phyloP scores from a whole-genome alignment of 2,113 vertebrate genomes.

The Pangasianodon hypophthalmus region DNA sequence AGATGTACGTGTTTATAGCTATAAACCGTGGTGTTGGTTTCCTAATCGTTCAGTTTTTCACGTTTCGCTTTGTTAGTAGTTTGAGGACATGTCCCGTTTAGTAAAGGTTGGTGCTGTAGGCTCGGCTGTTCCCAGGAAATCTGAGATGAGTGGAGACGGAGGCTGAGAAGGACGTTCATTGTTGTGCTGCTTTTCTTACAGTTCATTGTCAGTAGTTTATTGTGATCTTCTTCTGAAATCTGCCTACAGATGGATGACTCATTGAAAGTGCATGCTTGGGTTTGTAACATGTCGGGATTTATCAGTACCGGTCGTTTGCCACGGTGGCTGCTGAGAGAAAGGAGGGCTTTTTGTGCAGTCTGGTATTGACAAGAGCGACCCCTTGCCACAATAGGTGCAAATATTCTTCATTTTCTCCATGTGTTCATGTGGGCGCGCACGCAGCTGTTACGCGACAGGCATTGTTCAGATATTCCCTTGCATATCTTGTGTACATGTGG shows the following conservation, averaged over 20 bases:
- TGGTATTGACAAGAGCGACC: neutral
- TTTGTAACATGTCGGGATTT: neutral
- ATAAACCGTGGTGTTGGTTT: neutral
- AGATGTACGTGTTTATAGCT: too few relatives aligned
- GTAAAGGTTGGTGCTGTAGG: neutral
- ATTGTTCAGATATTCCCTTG: neutral
- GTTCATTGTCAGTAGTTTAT: neutral
- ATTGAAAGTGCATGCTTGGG: neutral
- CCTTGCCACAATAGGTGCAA: neutral
- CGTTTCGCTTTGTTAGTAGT: neutral
- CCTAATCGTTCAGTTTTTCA: neutral
- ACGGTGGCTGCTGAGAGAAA: neutral
- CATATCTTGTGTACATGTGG: neutral
- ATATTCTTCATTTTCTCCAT: neutral
- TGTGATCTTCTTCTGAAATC: neutral
- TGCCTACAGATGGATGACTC: slow-evolving; percentile 6
- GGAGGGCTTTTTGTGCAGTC: neutral
- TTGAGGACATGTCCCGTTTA: neutral
- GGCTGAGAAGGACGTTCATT: neutral
- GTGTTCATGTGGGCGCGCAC: neutral
- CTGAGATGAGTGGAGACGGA: neutral
- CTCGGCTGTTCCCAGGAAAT: slow-evolving; percentile 6
- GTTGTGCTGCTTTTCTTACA: neutral
- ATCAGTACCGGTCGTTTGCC: neutral
- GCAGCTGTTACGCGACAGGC: neutral